A percentile compares a stretch with the other conserved stretches of the same genome.
These are phyloP conservation scores for Oscheius sp. DNA, from an alignment of 2,888 invertebrate genomes.

Conservation along the genomic window DNA sequence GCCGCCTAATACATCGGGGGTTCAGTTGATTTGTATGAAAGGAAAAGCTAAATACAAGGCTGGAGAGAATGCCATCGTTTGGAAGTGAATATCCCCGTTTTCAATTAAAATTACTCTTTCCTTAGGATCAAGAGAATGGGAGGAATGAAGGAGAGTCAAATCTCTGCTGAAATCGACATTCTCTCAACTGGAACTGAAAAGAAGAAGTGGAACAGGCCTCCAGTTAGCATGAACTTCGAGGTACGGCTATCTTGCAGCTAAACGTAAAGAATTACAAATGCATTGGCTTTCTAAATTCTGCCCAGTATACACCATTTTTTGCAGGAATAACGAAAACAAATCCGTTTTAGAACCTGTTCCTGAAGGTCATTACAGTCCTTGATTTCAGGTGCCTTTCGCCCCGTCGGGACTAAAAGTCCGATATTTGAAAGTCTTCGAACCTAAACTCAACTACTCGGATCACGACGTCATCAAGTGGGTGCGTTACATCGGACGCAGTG, in stretches of 20 bases:
- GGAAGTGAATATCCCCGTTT: constrained; percentile 81
- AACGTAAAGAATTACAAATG: no score
- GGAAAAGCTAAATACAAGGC: constrained; percentile 99
- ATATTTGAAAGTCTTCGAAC: constrained; percentile 98
- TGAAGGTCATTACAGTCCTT: not conserved
- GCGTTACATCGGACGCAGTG: constrained; percentile 97
- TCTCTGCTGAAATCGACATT: constrained; percentile 98
- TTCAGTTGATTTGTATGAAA: constrained; percentile 97
- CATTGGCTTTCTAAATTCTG: no score
- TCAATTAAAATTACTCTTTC: not conserved
- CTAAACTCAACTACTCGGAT: constrained; percentile 99
- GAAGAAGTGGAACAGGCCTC: constrained; percentile 99
- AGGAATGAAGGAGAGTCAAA: constrained; percentile 97
- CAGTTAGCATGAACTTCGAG: constrained; percentile 99
- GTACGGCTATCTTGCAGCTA: constrained; percentile 65
- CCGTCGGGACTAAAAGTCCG: constrained; percentile 99
- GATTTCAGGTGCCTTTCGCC: constrained; percentile 89
- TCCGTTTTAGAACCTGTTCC: no score
- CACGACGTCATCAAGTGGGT: constrained; percentile 99
- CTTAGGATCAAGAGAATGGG: constrained; percentile 79
- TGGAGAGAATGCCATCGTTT: constrained; percentile 97
- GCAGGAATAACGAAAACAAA: no score
- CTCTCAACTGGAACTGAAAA: constrained; percentile 89
- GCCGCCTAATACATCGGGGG: constrained; percentile 97
- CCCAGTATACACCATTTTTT: not conserved